Evolutionary conservation across 2,888 invertebrate genomes (phyloP), one percentile per base, ranked within the genome.

Genomic region (Macrophya annulata): DNA sequence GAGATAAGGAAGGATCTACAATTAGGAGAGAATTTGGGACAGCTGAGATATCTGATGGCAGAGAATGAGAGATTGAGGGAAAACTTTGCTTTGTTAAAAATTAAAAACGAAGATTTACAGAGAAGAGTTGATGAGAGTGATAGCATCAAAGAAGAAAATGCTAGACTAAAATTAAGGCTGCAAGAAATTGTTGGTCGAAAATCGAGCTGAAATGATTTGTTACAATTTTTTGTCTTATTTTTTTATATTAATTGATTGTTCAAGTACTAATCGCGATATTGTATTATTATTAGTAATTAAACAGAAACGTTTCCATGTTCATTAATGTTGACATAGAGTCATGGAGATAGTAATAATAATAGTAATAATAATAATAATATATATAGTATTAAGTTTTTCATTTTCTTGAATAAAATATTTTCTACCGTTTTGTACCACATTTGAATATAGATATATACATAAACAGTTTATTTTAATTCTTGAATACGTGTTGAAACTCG

Each of bases 51-150:
- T 0, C 59, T 93, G 21, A 85, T 92, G 1, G 89, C 90, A 55
- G 92, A 93, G 81, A 93, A 93, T 84, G 90, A 90, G 40, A 88
- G 85, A 25, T 85, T 93, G 76, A 87, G 88, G 40, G 91, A 92
- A 48, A 90, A 91, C 43, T 86, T 90, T 48, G 85, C 89, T 51
- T 87, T 89, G 71, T 85, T 93, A 15, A 87, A 90, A 77, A 83
- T 87, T 31, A 88, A 88, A 25, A 90, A 91, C 48, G 89, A 91
- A 55, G 90, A 91, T 31, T 86, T 93, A 51, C 89, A 89, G 37
- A 92, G 86, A 68, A 91, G 87, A 72, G 76, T 90, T 3, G 88
- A 90, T 9, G 91, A 92, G 4, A 86, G 89, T 55, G 88, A 91
- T 31, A 85, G 86, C 45, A 72, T 93, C 17, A 92, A 89, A 68